Conservation (phyloP, 2,797 vertebrate species). For the Paratrypauchen microcephalus region DNA sequence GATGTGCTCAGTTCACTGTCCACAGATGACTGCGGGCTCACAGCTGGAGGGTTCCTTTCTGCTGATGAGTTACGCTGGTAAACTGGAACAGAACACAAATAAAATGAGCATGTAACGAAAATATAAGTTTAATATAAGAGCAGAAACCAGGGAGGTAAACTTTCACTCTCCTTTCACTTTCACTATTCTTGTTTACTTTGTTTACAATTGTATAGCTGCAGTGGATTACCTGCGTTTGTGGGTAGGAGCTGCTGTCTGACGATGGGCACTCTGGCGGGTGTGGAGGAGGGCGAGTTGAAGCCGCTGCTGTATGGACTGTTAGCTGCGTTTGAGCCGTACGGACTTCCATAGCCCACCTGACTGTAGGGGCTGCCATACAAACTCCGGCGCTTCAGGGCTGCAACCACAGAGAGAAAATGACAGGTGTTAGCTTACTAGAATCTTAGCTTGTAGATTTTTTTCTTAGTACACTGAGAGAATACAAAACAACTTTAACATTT, state of each 20-base stretch:
- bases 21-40: slow-evolving; percentile 95
- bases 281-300: slow-evolving; percentile 95
- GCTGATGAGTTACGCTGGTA: slow-evolving; percentile 82
- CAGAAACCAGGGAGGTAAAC: too few relatives aligned
- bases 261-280: slow-evolving; percentile 86
- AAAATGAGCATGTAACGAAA: background rate
- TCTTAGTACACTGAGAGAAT: too few relatives aligned
- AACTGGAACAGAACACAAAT: slow-evolving; percentile 58
- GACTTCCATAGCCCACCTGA: slow-evolving; percentile 77
- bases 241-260: slow-evolving; percentile 91
- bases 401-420: slow-evolving; percentile 30
- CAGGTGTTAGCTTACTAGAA: background rate
- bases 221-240: slow-evolving; percentile 82
- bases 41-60: slow-evolving; percentile 87
- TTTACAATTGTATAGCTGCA: background rate
- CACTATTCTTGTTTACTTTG: too few relatives aligned
- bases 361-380: slow-evolving; percentile 90
- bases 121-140: background rate
- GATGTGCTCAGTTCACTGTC: slow-evolving; percentile 98
- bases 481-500: too few relatives aligned
- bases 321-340: slow-evolving; percentile 88
- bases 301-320: slow-evolving; percentile 94
- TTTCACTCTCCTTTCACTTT: too few relatives aligned
- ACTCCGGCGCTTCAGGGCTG: slow-evolving; percentile 91
- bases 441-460: background rate